These are phyloP conservation scores for Vandiemenella viatica DNA, from an alignment of 2,888 invertebrate species.

Conservation along the genomic window DNA sequence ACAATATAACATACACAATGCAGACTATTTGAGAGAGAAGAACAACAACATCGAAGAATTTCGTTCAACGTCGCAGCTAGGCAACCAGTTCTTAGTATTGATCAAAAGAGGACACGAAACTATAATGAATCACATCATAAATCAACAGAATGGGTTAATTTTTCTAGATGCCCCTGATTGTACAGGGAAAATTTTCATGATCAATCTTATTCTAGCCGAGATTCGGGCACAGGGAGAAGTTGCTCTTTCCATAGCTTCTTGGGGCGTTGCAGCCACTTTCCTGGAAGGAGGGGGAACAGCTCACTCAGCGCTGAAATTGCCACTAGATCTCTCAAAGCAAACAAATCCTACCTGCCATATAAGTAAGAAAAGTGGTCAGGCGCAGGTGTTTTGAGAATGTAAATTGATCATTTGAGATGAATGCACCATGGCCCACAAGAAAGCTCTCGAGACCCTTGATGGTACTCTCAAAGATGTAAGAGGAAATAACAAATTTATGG, in stretches of 20 bases:
- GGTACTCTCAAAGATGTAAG: neutral
- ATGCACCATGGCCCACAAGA: no score
- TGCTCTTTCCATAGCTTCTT: no score
- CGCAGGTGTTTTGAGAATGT: neutral
- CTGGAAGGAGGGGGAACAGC: no score
- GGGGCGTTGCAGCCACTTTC: no score
- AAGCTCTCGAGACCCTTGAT: neutral
- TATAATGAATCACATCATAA: neutral
- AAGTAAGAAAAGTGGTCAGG: neutral
- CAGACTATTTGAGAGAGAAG: neutral
- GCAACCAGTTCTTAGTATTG: neutral
- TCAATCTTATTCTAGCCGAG: neutral
- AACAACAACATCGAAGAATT: neutral
- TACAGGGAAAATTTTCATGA: neutral
- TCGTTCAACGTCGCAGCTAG: neutral
- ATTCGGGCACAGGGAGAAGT: no score
- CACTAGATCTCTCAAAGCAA: neutral
- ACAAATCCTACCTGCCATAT: neutral
- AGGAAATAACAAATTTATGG: neutral
- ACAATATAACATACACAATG: no score
- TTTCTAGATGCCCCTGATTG: neutral
- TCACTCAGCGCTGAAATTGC: no score
- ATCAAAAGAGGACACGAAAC: neutral
- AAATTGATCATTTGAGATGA: no score
- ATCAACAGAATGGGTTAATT: neutral